These are phyloP conservation scores for Micrastur ruficollis DNA, from an alignment of 2,797 vertebrate genomes.

Conservation along the genomic window DNA sequence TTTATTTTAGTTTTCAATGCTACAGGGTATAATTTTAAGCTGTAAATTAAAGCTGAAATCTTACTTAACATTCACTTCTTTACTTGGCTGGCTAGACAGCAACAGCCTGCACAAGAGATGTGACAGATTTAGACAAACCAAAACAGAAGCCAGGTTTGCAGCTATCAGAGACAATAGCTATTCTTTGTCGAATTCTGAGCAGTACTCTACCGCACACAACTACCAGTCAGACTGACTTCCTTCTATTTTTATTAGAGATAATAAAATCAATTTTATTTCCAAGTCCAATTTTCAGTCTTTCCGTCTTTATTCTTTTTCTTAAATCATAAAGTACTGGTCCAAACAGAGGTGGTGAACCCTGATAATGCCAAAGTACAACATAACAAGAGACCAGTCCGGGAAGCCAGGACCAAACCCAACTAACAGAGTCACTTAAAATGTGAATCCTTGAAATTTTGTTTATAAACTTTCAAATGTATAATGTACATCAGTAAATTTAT, in stretches of 20 bases:
- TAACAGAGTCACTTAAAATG: neutral
- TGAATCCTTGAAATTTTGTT: neutral
- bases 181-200: neutral
- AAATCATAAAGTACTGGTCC: neutral
- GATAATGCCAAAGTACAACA: neutral
- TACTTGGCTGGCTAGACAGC: neutral
- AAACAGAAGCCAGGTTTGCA: neutral
- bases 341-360: neutral
- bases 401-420: neutral
- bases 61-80: neutral
- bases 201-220: neutral
- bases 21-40: neutral
- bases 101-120: neutral
- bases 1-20: neutral
- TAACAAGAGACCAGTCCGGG: neutral
- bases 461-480: accelerated
- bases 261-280: neutral
- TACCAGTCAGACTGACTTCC: neutral
- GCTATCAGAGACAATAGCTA: neutral
- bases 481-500: neutral
- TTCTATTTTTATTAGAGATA: neutral
- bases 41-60: neutral
- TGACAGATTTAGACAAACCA: conserved; percentile 1
- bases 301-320: neutral
- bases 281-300: neutral